Percentiles rank a stretch among this genome's conserved stretches.
Evolutionary conservation across 2,113 vertebrate genomes (phyloP).

Genomic region (Neodontobutis hainanensis): DNA sequence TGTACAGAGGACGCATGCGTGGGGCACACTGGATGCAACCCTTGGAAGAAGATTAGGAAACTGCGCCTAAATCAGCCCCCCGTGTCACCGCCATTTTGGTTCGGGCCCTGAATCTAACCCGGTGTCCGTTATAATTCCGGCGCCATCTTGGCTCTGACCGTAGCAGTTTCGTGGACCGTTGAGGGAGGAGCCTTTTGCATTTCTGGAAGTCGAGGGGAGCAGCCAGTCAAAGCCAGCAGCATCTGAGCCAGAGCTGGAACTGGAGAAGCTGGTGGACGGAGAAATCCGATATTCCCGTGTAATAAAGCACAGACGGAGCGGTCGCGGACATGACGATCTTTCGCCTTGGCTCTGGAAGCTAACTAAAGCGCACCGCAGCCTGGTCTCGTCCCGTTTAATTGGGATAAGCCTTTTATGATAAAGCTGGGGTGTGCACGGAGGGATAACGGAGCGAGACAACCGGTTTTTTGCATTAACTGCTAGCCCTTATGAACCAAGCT

Average conservation of each 20-base stretch:
- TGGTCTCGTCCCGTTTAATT: constrained; percentile 28
- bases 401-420: constrained; percentile 62
- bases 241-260: constrained; percentile 59
- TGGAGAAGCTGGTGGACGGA: constrained; percentile 59
- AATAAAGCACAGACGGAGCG: constrained; percentile 16
- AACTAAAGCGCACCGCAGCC: constrained; percentile 55
- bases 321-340: constrained; percentile 21
- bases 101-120: constrained; percentile 20
- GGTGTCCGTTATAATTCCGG: not conserved
- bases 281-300: constrained; percentile 34
- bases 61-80: constrained; percentile 54
- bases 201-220: constrained; percentile 70
- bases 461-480: constrained; percentile 53
- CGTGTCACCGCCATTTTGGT: constrained; percentile 71
- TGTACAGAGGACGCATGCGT: constrained; percentile 66
- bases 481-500: constrained; percentile 39
- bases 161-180: constrained; percentile 67
- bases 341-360: constrained; percentile 50
- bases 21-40: constrained; percentile 46
- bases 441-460: constrained; percentile 55
- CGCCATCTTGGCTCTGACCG: constrained; percentile 70
- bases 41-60: constrained; percentile 72
- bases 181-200: constrained; percentile 76
- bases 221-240: constrained; percentile 66
- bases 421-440: constrained; percentile 59